A percentile compares a stretch with the other conserved stretches of the same genome.
Evolutionary conservation across 2,113 vertebrate species (phyloP).

Genomic region (Nerophis lumbriciformis): DNA sequence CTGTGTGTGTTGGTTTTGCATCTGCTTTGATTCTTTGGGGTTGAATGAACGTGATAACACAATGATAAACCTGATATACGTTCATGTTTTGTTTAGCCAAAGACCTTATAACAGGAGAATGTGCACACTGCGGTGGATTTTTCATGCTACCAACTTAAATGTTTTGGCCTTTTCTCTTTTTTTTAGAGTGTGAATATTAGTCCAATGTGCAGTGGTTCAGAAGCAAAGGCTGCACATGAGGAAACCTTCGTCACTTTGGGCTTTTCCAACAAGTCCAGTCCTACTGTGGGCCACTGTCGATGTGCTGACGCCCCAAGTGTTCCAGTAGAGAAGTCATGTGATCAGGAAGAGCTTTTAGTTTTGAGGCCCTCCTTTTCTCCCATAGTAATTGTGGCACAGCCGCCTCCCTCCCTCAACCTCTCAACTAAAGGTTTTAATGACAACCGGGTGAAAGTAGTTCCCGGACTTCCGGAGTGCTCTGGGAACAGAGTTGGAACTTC

Average conservation of each 20-base stretch:
- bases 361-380: constrained; percentile 42
- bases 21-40: neutral
- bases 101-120: neutral
- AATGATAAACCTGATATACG: neutral
- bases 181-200: constrained; percentile 56
- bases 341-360: constrained; percentile 45
- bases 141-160: neutral
- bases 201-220: constrained; percentile 37
- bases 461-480: constrained; percentile 16
- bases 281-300: constrained; percentile 17
- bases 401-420: constrained; percentile 20
- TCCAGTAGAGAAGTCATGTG: constrained; percentile 31
- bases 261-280: constrained; percentile 21
- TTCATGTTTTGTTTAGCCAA: neutral
- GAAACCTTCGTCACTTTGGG: constrained; percentile 40
- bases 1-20: constrained; percentile 8
- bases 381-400: constrained; percentile 45
- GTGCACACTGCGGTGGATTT: neutral
- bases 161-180: constrained; percentile 38
- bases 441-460: constrained; percentile 32
- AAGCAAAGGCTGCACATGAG: constrained; percentile 28
- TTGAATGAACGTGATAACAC: neutral
- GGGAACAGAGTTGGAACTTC: constrained; percentile 40
- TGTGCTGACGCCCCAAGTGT: constrained; percentile 12
- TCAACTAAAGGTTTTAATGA: constrained; percentile 34